These are phyloP conservation scores for Orientallactaga bullata DNA, from an alignment of 2,113 vertebrate genomes.

Conservation along the genomic window DNA sequence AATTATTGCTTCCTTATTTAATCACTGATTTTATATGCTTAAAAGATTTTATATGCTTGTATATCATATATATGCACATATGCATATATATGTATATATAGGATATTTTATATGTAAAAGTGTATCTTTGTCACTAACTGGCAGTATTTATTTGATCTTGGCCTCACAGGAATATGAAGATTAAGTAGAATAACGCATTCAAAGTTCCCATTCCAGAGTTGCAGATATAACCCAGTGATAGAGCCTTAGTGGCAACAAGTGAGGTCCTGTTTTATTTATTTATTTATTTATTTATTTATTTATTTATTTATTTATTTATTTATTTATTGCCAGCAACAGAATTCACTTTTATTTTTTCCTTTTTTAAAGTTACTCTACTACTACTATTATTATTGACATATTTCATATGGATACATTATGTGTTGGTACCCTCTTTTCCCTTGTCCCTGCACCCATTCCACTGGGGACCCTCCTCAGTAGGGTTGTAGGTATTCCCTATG, in stretches of 20 bases:
- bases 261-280: not conserved
- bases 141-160: not conserved
- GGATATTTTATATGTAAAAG: not conserved
- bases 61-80: not conserved
- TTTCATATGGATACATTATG: too few relatives aligned
- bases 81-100: constrained; percentile 18
- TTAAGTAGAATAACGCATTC: not conserved
- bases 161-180: not conserved
- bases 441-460: too few relatives aligned
- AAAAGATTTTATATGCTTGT: not conserved
- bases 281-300: too few relatives aligned
- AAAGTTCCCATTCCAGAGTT: not conserved
- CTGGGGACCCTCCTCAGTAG: too few relatives aligned
- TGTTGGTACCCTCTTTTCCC: too few relatives aligned
- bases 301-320: too few relatives aligned
- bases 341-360: too few relatives aligned
- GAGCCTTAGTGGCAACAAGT: not conserved
- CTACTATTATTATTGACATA: too few relatives aligned
- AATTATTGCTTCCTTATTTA: not conserved
- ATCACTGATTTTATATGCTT: not conserved
- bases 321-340: too few relatives aligned
- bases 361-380: too few relatives aligned
- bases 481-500: too few relatives aligned
- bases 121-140: not conserved
- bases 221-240: not conserved